phyloP scores from a whole-genome alignment of 1,140 invertebrate genomes.

The Agrypnia vestita region DNA sequence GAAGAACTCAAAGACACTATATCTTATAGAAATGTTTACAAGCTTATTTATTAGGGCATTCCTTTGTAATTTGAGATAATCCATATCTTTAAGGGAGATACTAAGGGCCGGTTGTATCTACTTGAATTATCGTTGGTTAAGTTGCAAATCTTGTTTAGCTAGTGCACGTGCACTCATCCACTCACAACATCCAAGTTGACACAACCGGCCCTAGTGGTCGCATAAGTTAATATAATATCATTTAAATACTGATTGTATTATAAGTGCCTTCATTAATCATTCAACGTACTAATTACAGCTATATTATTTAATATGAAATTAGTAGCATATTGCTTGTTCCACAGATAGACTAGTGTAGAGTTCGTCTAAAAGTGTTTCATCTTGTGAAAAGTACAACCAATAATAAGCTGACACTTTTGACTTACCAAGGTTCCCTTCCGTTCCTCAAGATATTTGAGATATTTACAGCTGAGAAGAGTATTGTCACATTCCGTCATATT shows the following conservation, averaged over 20 bases:
- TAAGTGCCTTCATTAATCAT: too few relatives aligned
- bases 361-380: background rate
- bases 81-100: too few relatives aligned
- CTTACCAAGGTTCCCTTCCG: constrained; percentile 77
- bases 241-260: too few relatives aligned
- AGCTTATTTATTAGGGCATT: background rate
- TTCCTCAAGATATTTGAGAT: constrained; percentile 79
- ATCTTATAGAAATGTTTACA: background rate
- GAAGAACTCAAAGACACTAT: too few relatives aligned
- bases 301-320: background rate
- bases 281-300: background rate
- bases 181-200: too few relatives aligned
- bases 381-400: background rate
- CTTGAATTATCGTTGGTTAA: too few relatives aligned
- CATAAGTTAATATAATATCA: too few relatives aligned
- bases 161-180: too few relatives aligned
- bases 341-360: background rate
- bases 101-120: too few relatives aligned
- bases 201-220: too few relatives aligned
- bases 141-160: too few relatives aligned
- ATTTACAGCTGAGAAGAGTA: constrained; percentile 83
- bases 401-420: background rate
- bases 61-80: too few relatives aligned
- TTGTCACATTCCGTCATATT: constrained; percentile 76
- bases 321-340: background rate